phyloP scores from a whole-genome alignment of 2,888 invertebrate genomes.

The Ormyrus nitidulus region DNA sequence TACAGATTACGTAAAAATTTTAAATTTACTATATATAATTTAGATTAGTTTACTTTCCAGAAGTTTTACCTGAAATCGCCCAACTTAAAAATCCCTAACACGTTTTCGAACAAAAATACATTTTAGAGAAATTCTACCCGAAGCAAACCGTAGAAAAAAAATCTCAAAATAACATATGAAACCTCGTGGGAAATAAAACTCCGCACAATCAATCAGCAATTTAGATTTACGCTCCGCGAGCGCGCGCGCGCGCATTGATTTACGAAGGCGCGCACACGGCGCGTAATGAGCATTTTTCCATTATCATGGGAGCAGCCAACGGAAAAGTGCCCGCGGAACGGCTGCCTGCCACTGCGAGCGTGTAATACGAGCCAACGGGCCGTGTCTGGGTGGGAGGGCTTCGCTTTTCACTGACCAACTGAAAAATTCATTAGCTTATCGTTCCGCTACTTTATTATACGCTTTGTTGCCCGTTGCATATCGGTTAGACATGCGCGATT shows the following conservation, averaged over 20 bases:
- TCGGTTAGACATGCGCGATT: neutral
- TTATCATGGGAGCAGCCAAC: conserved; percentile 17
- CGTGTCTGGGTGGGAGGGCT: conserved; percentile 66
- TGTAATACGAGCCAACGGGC: conserved; percentile 73
- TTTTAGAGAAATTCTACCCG: too few species aligned
- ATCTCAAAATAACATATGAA: neutral
- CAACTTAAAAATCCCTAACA: too few species aligned
- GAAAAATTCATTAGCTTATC: conserved; percentile 62
- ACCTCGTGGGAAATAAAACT: neutral
- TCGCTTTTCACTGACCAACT: conserved; percentile 66
- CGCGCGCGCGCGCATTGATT: neutral
- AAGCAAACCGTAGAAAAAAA: too few species aligned
- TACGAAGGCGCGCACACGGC: neutral
- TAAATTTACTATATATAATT: too few species aligned
- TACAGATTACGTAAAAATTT: too few species aligned
- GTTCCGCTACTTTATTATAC: conserved; percentile 58
- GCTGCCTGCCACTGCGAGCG: conserved; percentile 61
- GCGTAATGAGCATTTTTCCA: conserved; percentile 15
- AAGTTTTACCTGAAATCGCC: too few species aligned
- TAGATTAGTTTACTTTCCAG: too few species aligned
- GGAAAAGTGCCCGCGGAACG: conserved; percentile 37
- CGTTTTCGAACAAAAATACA: too few species aligned
- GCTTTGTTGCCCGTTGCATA: conserved; percentile 40
- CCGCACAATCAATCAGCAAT: neutral
- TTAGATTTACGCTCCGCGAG: neutral